These are phyloP conservation scores for Philaethria dido DNA, from an alignment of 2,888 invertebrate species.

Conservation along the genomic window DNA sequence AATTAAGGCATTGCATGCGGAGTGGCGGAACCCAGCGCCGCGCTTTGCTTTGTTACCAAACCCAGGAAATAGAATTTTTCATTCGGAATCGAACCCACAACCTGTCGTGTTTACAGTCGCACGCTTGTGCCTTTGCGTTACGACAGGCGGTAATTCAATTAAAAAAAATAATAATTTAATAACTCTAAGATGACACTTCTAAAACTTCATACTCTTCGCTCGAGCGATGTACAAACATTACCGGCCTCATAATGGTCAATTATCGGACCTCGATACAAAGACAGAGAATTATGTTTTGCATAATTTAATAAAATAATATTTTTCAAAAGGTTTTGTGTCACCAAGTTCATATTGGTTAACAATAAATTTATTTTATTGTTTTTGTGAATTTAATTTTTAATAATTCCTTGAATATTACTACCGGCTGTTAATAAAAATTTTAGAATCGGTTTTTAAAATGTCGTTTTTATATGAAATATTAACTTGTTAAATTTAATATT, in stretches of 20 bases:
- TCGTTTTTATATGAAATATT: background rate
- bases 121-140: no score
- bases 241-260: constrained; percentile 19
- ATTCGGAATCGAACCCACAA: no score
- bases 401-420: constrained; percentile 9
- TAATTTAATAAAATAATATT: constrained; percentile 20
- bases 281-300: background rate
- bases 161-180: no score
- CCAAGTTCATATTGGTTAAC: background rate
- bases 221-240: constrained; percentile 17
- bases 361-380: constrained; percentile 3
- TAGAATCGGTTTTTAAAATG: background rate
- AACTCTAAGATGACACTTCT: constrained; percentile 9
- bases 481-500: no score
- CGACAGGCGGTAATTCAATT: no score
- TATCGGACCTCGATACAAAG: constrained; percentile 8
- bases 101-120: no score
- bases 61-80: no score
- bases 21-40: no score
- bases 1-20: no score
- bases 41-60: no score
- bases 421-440: background rate
- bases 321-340: constrained; percentile 7
- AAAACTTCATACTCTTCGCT: background rate
- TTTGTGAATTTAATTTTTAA: background rate